Conservation (phyloP, 2,797 vertebrate genomes). For the Paedocypris micromegethes region DNA sequence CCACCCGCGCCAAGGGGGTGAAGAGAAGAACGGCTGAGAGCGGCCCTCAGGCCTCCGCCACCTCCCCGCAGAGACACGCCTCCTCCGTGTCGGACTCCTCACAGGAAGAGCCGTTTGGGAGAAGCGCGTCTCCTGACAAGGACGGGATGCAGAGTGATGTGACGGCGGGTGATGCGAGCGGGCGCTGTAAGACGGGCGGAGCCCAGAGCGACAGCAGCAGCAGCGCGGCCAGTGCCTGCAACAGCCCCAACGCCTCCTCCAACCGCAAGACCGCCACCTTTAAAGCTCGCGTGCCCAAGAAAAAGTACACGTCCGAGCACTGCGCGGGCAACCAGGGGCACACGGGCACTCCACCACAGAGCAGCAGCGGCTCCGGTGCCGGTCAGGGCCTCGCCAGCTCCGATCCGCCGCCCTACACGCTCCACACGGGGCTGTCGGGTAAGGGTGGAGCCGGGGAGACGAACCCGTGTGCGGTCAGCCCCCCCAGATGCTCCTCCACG, state of each 20-base stretch:
- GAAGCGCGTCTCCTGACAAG: constrained; percentile 51
- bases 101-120: constrained; percentile 54
- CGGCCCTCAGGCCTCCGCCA: constrained; percentile 58
- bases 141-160: constrained; percentile 57
- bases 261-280: constrained; percentile 87
- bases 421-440: constrained; percentile 53
- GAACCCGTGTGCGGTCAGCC: constrained; percentile 52
- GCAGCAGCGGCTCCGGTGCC: constrained; percentile 46
- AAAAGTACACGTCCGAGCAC: constrained; percentile 80
- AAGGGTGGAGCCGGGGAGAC: constrained; percentile 41
- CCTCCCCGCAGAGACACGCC: constrained; percentile 60
- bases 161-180: constrained; percentile 52
- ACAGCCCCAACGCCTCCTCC: constrained; percentile 70
- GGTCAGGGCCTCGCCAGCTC: constrained; percentile 32
- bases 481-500: constrained; percentile 84
- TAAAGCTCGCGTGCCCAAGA: constrained; percentile 83
- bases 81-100: constrained; percentile 61
- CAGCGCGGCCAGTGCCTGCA: constrained; percentile 68
- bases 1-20: constrained; percentile 79
- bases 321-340: constrained; percentile 63
- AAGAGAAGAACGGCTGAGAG: constrained; percentile 66
- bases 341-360: constrained; percentile 54
- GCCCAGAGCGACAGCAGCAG: constrained; percentile 57
- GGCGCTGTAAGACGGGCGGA: constrained; percentile 39
- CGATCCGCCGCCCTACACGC: constrained; percentile 45